phyloP scores from a whole-genome alignment of 2,113 vertebrate genomes.

The Gasterosteus aculeatus region DNA sequence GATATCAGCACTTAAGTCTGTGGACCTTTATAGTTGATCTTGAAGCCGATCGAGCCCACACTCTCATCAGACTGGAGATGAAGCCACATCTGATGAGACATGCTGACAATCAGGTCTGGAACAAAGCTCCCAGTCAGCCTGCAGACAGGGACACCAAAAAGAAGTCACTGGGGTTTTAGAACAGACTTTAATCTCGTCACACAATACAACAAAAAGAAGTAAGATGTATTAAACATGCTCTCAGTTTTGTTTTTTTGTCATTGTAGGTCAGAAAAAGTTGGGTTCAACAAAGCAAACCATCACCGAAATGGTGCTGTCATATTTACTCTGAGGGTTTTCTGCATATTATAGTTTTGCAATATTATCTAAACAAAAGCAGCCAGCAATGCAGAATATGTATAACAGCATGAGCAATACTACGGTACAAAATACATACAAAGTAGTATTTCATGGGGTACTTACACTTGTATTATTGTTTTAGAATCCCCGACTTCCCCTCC shows the following conservation, averaged over 20 bases:
- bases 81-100: constrained; percentile 97
- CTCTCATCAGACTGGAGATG: constrained; percentile 98
- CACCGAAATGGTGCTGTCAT: not conserved
- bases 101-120: constrained; percentile 96
- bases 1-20: constrained; percentile 24
- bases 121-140: constrained; percentile 97
- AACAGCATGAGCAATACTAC: not conserved
- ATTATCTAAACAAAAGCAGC: not conserved
- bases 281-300: not conserved
- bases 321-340: not conserved
- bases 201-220: not conserved
- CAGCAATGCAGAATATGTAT: not conserved
- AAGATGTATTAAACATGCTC: not conserved
- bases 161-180: constrained; percentile 12
- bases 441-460: constrained; percentile 72
- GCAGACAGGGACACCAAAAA: constrained; percentile 31
- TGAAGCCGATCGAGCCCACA: constrained; percentile 97
- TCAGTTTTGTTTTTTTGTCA: not conserved
- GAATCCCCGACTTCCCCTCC: constrained; percentile 96
- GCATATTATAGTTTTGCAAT: not conserved
- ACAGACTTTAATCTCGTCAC: not conserved
- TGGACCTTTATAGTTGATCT: constrained; percentile 98
- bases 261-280: not conserved
- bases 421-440: not conserved
- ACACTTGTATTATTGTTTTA: constrained; percentile 97